Conservation (phyloP, 2,888 invertebrate genomes). For the Cryptus armator region DNA sequence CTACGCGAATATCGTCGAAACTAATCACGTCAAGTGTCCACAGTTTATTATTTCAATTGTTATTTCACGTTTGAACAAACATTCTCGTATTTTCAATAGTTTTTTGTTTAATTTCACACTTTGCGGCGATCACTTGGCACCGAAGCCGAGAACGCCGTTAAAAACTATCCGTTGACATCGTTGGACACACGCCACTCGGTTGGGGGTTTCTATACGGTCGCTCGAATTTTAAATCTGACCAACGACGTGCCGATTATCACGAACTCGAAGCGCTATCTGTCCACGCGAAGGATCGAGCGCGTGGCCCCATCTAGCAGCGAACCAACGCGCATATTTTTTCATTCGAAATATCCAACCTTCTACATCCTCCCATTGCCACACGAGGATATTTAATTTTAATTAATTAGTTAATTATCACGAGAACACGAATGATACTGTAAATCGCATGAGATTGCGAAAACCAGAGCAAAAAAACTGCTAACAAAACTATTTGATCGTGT, state of each 20-base stretch:
- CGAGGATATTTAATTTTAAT: constrained; percentile 11
- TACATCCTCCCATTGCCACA: too few species aligned
- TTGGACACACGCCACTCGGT: constrained; percentile 33
- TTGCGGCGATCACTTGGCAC: constrained; percentile 28
- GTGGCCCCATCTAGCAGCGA: neutral
- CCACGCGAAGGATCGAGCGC: neutral
- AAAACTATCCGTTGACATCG: constrained; percentile 68
- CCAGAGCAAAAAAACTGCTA: neutral
- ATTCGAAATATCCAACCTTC: neutral
- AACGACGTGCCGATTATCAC: constrained; percentile 40
- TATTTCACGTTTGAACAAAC: constrained; percentile 34
- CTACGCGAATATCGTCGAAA: neutral
- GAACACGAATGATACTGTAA: neutral
- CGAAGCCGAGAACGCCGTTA: constrained; percentile 57
- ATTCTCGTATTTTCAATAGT: constrained; percentile 24
- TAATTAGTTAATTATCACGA: neutral
- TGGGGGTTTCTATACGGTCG: constrained; percentile 19
- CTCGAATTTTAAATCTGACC: constrained; percentile 63
- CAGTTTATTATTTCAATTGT: neutral
- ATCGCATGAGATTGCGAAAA: too few species aligned
- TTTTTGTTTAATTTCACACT: constrained; percentile 6
- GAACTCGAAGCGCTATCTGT: constrained; percentile 36
- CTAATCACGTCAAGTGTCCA: neutral
- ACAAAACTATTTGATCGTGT: neutral
- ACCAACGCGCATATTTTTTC: neutral